Base-by-base conservation (phyloP, 2,113 vertebrate genomes). In the Nannospalax galili region DNA sequence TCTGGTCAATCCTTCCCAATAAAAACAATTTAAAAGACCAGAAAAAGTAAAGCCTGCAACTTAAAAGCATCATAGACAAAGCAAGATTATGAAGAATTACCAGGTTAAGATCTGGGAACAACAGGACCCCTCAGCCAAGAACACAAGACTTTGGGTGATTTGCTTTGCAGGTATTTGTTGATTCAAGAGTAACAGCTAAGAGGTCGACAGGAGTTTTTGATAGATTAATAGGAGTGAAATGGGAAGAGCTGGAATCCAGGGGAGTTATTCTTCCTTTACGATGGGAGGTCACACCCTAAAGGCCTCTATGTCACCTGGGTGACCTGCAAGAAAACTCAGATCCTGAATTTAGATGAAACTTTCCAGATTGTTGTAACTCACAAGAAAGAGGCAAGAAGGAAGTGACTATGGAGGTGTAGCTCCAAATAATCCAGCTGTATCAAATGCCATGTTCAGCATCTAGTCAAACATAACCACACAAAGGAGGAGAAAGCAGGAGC, bases 11-110 rank as follows among this genome's bases (percentile, higher is more conserved):
- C 17, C 5, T 52, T 60, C 32, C 8, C 74, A 82, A 64, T 56
- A 48, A 78, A 88, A 30, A 88, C 37, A 88, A 88, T 45, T 90
- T 89, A 81, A 93, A 96, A 86, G 7, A 0, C 45, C 88, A 45
- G 42, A 5, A 1, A 37, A 60, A 5, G 14, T 35, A 56, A 64
- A 12, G 1, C 48, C 48, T 52, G 48, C 48, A 6, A 52, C 11
- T 91, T 30, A 40, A 96, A 95, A 77, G 10, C 32, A 90, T n/a
- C 67, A 74, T 65, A 81, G 45, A 93, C 2, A 8, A 96, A 93
- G 60, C 1, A 58, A 86, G 14, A 79, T 37, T 84, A 7, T 60
- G 62, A 91, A 79, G 52, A 86, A 95, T 67, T 56, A n/a, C 0
- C 40, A 88, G 32, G 3, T 48, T 88, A 45, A 88, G 35, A 78